These are phyloP conservation scores for Acipenser oxyrinchus DNA, from an alignment of 2,797 vertebrate species.

Conservation along the genomic window DNA sequence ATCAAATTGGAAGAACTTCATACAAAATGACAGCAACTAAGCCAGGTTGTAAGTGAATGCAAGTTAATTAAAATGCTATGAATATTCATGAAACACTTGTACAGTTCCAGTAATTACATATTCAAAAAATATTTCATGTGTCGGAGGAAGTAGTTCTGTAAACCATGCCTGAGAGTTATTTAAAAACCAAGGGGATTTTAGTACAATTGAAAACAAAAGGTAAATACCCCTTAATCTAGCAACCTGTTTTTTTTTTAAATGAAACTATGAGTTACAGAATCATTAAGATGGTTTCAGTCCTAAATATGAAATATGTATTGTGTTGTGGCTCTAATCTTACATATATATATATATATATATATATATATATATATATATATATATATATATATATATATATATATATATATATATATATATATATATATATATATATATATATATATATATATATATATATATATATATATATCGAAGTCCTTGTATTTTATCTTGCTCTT, in stretches of 20 bases:
- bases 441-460: no score
- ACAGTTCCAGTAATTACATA: conserved; percentile 80
- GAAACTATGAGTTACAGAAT: conserved; percentile 19
- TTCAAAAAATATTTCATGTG: conserved; percentile 62
- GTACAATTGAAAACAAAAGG: conserved; percentile 20
- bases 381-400: no score
- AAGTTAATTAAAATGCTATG: conserved; percentile 42
- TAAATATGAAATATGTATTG: conserved; percentile 25
- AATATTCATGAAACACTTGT: conserved; percentile 93
- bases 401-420: no score
- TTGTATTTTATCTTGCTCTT: no score
- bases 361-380: no score
- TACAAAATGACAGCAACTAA: conserved; percentile 57
- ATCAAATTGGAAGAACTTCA: conserved; percentile 25
- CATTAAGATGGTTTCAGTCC: conserved; percentile 18
- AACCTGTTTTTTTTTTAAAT: no score
- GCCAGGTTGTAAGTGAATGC: conserved; percentile 67
- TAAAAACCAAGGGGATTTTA: conserved; percentile 34
- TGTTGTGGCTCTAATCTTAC: not conserved
- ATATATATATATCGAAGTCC: no score
- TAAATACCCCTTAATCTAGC: no score
- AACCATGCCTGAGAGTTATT: conserved; percentile 49
- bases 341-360: no score
- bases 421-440: no score
- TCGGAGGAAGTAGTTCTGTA: conserved; percentile 43